Base-by-base conservation (phyloP, 2,113 vertebrate species). In the Atherinomorus stipes region DNA sequence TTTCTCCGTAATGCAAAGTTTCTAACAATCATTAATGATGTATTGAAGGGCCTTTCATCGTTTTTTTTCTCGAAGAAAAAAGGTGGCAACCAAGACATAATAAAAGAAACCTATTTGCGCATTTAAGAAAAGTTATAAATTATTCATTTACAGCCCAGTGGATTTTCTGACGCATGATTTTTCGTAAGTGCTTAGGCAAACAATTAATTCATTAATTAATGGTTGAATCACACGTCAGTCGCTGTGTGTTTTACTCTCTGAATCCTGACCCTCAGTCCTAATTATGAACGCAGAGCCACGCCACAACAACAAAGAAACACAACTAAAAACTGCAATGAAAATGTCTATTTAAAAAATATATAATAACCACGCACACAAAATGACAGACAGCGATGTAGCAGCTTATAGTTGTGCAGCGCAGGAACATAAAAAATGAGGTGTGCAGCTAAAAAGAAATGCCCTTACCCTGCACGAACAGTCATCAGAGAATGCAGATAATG, bases 381-480 rank as follows among this genome's bases (percentile, higher is more conserved):
- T 61, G 78, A 63, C 4, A 85, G 76, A 84, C 88, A 89, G 42
- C 31, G 71, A 68, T 73, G 74, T 65, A 82, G 88, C 84, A 86
- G 87, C 79, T 80, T 78, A 74, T 67, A 89, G 66, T 60, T 69
- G 63, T 62, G 85, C 70, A 76, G 26, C 51, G 64, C 74, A 71
- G 49, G 62, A 67, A 75, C 53, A 74, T 26, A 63, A 76, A 31
- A 37, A 63, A 80, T 66, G 67, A 79, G 84, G 81, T 89, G 82
- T 90, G 85, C 91, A 91, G 89, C 90, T 88, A 71, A 90, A 86
- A 87, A 92, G 80, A 92, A 88, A 88, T 83, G 79, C 90, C 95
- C 94, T 98, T 97, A 99, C 97, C 96, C 96, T 93, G 95, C 91
- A 89, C 95, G 93, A 89, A 96, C 94, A 94, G 96, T 95, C 95